Evolutionary conservation across 2,888 invertebrate species (phyloP), one percentile per base, ranked within the genome.

Genomic region (Thymelicus acteon): DNA sequence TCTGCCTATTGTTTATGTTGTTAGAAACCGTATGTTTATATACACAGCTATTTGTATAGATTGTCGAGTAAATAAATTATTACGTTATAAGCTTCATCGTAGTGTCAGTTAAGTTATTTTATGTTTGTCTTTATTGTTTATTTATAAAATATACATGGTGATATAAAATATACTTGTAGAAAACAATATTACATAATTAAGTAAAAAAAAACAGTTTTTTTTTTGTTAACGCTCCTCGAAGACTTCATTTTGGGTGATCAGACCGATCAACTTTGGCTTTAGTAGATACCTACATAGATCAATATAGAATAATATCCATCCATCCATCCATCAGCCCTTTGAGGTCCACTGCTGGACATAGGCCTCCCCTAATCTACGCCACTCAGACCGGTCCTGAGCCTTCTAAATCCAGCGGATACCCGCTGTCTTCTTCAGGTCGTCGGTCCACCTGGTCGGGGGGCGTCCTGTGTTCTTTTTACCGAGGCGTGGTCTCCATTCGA

Each of bases 1-100:
- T 77, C 72, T 83, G 80, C 73, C 76, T 82, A 81, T 84, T 76
- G 83, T 88, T 91, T 91, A 88, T 82, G 88, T 92, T 91, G 83
- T 84, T 87, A 86, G 84, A 82, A 79, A 82, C 82, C 77, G 83
- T 90, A 90, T 90, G 88, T 91, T 93, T 92, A 82, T 92, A 91
- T 92, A 92, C 89, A 92, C 88, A 83, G 81, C 88, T 88, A 91
- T 91, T 92, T 91, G 91, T 92, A 91, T 86, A 86, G 88, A 90
- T 82, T 90, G 92, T 93, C 92, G 91, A 85, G 82, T 87, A 88
- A 90, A 91, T 92, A 92, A 90, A 90, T 88, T 91, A 90, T 90
- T 89, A 79, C 80, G 86, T 90, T 91, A n/a, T n/a, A 92, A 90
- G 92, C 90, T 91, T 87, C 83, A 80, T 76, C 68, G 60, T 63